A percentile compares a stretch with the other conserved stretches of the same genome.
Evolutionary conservation across 1,140 invertebrate species (phyloP).

Genomic region (Cydia pomonella): DNA sequence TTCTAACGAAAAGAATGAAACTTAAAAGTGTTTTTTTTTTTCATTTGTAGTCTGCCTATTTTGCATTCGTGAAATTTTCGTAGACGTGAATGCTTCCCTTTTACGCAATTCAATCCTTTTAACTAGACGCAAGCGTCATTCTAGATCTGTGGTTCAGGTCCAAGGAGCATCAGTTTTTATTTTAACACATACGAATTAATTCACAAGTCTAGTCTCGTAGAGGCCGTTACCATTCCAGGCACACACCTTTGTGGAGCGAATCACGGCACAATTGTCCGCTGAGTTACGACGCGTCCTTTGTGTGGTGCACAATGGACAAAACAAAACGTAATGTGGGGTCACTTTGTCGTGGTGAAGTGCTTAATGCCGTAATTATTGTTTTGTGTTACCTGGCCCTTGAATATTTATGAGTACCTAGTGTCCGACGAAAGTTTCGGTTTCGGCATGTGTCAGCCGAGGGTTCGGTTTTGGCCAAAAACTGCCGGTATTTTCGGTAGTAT

Average conservation of each 20-base stretch:
- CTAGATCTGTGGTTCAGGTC: no score
- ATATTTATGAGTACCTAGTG: background rate
- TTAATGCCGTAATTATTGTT: conserved; percentile 19
- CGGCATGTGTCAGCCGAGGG: no score
- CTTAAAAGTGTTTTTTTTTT: no score
- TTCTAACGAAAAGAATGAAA: no score
- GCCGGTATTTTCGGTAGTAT: no score
- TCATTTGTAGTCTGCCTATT: no score
- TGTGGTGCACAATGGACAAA: conserved; percentile 18
- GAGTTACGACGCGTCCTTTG: conserved; percentile 22
- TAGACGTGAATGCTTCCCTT: no score
- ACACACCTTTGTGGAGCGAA: background rate
- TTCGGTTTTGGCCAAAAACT: no score
- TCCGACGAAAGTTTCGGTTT: background rate
- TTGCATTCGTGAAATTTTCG: no score
- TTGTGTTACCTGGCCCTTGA: background rate
- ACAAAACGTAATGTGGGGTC: conserved; percentile 16
- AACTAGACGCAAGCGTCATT: no score
- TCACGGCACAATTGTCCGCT: conserved; percentile 17
- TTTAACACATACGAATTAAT: background rate
- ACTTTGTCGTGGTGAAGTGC: conserved; percentile 5
- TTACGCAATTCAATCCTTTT: no score
- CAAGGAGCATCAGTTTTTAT: background rate
- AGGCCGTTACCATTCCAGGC: background rate
- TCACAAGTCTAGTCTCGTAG: background rate